Percentiles rank a stretch among this genome's conserved stretches.
Conservation (phyloP, 1,140 invertebrate genomes). For the Papilio polyxenes region DNA sequence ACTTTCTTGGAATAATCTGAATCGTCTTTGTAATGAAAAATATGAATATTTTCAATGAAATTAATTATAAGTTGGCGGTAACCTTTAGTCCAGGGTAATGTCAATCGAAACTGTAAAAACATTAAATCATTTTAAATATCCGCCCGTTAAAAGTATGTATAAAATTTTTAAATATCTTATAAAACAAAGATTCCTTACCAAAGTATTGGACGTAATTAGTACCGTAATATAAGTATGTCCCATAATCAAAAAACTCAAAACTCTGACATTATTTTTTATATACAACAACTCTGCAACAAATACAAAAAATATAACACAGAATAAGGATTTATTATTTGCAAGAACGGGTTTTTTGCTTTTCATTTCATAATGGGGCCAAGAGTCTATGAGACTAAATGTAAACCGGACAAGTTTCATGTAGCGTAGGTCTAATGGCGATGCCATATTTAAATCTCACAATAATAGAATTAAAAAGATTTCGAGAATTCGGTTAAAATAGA, state of each 20-base stretch:
- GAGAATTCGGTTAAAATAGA: neutral
- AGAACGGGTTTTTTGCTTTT: neutral
- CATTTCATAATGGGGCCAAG: neutral
- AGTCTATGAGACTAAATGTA: neutral
- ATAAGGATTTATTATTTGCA: neutral
- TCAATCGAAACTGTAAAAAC: constrained; percentile 41
- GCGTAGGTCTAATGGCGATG: neutral
- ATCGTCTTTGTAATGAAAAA: constrained; percentile 45
- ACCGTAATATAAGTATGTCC: constrained; percentile 46
- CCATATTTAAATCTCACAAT: neutral
- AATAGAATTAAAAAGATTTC: neutral
- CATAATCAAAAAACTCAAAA: constrained; percentile 41
- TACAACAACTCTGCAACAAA: neutral
- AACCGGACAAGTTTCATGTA: constrained; percentile 9
- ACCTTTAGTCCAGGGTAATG: constrained; percentile 29
- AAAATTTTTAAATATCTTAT: neutral
- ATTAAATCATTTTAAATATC: neutral
- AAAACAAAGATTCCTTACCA: constrained; percentile 40
- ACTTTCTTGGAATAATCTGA: constrained; percentile 50
- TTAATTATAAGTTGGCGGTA: constrained; percentile 40
- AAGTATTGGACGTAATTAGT: constrained; percentile 39
- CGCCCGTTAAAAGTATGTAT: neutral
- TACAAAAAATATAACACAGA: neutral
- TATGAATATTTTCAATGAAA: constrained; percentile 46
- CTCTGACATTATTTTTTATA: constrained; percentile 30